A percentile compares a stretch with the other conserved stretches of the same genome.
Evolutionary conservation across 2,888 invertebrate species (phyloP).

Genomic region (Lamellibrachia columna): DNA sequence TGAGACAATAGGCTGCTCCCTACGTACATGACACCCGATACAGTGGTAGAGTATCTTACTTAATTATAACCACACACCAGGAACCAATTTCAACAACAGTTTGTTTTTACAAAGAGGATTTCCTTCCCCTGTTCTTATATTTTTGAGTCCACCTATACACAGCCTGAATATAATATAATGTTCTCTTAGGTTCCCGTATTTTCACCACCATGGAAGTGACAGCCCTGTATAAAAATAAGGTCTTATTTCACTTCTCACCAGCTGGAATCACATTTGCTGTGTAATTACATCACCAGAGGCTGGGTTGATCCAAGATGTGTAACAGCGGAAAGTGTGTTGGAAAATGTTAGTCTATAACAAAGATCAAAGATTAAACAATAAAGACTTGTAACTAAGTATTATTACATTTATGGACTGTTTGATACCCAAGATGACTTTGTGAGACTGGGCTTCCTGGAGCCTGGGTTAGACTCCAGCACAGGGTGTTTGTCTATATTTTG

Average conservation of each 20-base stretch:
- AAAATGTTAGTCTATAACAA: neutral
- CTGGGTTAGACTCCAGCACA: neutral
- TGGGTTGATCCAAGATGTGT: neutral
- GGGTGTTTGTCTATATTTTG: neutral
- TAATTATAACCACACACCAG: neutral
- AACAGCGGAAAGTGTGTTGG: neutral
- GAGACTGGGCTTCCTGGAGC: neutral
- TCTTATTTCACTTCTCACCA: neutral
- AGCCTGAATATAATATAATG: neutral
- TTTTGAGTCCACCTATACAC: neutral
- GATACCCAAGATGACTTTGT: neutral
- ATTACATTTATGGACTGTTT: neutral
- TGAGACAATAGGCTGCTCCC: neutral
- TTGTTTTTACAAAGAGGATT: neutral
- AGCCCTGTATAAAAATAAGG: neutral
- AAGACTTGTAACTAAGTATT: neutral
- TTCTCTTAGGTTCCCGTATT: neutral
- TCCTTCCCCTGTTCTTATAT: neutral
- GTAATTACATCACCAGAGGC: constrained; percentile 1
- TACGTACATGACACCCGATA: neutral
- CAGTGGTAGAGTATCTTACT: neutral
- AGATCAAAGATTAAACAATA: neutral
- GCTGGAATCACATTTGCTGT: neutral
- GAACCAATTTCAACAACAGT: neutral
- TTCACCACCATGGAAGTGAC: neutral